Percentiles rank a stretch among this genome's conserved stretches.
phyloP scores from a whole-genome alignment of 2,797 vertebrate species.

The Lepus townsendii region DNA sequence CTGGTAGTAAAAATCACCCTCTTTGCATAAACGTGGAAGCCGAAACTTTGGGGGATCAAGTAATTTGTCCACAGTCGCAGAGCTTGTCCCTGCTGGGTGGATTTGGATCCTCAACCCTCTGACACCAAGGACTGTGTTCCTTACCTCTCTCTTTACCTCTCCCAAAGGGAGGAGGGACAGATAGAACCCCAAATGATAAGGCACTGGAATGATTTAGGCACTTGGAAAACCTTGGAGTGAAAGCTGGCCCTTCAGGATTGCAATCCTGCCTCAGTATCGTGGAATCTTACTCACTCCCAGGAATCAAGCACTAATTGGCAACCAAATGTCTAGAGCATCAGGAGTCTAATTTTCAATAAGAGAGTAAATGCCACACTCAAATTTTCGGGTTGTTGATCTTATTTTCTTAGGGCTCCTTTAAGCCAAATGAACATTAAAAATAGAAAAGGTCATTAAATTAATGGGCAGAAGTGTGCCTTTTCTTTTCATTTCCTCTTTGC shows the following conservation, averaged over 20 bases:
- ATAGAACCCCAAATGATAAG: neutral
- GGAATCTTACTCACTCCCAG: neutral
- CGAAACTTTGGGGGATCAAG: neutral
- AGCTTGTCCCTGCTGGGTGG: neutral
- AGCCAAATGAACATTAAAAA: constrained; percentile 55
- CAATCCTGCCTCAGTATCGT: neutral
- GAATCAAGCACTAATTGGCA: neutral
- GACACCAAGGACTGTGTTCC: neutral
- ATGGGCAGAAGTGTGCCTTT: rapidly evolving
- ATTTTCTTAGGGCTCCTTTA: constrained; percentile 62
- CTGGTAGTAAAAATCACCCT: neutral
- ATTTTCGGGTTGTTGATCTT: constrained; percentile 29
- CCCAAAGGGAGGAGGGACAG: neutral
- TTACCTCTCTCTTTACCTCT: neutral
- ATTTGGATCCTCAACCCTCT: neutral
- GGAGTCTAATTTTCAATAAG: constrained; percentile 65
- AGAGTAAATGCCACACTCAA: constrained; percentile 18
- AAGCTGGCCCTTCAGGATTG: neutral
- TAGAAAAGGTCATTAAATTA: constrained; percentile 51
- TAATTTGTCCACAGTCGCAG: neutral
- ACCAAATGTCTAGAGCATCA: constrained; percentile 58
- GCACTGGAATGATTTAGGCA: neutral
- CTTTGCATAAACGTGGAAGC: neutral
- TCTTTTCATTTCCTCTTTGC: neutral
- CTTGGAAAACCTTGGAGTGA: neutral